phyloP scores from a whole-genome alignment of 2,888 invertebrate genomes.

The Drosophila hamatofila region DNA sequence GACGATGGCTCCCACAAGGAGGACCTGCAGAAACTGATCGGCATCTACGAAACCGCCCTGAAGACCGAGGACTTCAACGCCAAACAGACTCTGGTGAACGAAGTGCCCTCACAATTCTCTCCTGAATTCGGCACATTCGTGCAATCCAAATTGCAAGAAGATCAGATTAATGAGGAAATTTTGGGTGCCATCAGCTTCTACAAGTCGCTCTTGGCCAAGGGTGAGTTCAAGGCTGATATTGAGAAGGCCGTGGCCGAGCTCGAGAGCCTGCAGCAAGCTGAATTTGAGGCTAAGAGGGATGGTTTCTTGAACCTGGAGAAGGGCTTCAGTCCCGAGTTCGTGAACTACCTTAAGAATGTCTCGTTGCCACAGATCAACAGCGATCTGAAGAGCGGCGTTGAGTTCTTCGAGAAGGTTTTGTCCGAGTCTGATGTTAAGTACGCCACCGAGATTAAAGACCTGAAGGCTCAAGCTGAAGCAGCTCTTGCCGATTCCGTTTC shows the following conservation, averaged over 20 bases:
- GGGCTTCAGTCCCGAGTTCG: conserved; percentile 60
- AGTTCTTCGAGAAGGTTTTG: conserved; percentile 69
- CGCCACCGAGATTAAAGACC: conserved; percentile 58
- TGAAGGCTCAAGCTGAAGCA: conserved; percentile 62
- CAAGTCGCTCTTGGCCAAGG: conserved; percentile 44
- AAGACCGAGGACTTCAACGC: conserved; percentile 60
- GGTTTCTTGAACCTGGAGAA: conserved; percentile 60
- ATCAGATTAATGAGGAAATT: conserved; percentile 66
- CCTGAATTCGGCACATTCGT: conserved; percentile 70
- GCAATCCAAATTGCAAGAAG: conserved; percentile 56
- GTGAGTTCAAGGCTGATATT: conserved; percentile 57
- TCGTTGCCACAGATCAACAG: conserved; percentile 62
- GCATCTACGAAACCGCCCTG: conserved; percentile 69
- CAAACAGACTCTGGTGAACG: conserved; percentile 61
- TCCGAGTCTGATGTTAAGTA: conserved; percentile 49
- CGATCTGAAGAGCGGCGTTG: conserved; percentile 60
- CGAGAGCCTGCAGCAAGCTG: conserved; percentile 51
- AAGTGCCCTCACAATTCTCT: conserved; percentile 57
- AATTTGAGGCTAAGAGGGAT: conserved; percentile 64
- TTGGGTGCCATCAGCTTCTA: conserved; percentile 67
- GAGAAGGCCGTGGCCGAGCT: conserved; percentile 59
- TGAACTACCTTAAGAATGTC: conserved; percentile 61
- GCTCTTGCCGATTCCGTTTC: conserved; percentile 56
- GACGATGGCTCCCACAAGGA: conserved; percentile 65
- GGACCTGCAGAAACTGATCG: conserved; percentile 68